phyloP scores from a whole-genome alignment of 2,113 vertebrate species.

The Muntiacus muntjak region DNA sequence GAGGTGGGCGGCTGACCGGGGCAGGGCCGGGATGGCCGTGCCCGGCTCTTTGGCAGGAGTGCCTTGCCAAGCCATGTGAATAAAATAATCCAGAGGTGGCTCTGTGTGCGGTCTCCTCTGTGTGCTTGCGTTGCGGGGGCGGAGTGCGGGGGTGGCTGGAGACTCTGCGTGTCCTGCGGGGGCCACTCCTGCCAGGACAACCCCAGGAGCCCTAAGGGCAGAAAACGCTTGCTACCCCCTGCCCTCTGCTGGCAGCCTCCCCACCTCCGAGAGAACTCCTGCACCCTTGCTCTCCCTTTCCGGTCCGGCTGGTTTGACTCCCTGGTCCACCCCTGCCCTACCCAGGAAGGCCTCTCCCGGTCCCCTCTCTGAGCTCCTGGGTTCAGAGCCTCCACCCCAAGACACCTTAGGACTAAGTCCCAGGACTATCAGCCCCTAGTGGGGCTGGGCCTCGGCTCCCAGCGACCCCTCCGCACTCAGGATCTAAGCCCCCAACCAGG shows the following conservation, averaged over 20 bases:
- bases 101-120: not conserved
- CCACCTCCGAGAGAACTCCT: not conserved
- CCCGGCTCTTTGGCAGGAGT: not conserved
- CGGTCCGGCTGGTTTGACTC: slow-evolving; percentile 40
- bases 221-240: not conserved
- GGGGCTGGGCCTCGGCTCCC: not conserved
- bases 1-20: not conserved
- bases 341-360: not conserved
- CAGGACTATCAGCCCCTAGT: not conserved
- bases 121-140: accelerated
- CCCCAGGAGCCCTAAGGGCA: not conserved
- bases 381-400: not conserved
- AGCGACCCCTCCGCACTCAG: not conserved
- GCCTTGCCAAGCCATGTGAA: slow-evolving; percentile 38
- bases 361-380: not conserved
- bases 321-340: not conserved
- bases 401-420: not conserved
- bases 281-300: not conserved
- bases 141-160: accelerated
- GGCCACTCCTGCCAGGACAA: not conserved
- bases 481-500: not conserved
- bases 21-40: not conserved
- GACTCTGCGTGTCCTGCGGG: not conserved
- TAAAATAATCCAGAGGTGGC: slow-evolving; percentile 49
- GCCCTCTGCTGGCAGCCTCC: not conserved